Evolutionary conservation across 2,797 vertebrate genomes (phyloP), one percentile per base, ranked within the genome.

Genomic region (Thunnus albacares): DNA sequence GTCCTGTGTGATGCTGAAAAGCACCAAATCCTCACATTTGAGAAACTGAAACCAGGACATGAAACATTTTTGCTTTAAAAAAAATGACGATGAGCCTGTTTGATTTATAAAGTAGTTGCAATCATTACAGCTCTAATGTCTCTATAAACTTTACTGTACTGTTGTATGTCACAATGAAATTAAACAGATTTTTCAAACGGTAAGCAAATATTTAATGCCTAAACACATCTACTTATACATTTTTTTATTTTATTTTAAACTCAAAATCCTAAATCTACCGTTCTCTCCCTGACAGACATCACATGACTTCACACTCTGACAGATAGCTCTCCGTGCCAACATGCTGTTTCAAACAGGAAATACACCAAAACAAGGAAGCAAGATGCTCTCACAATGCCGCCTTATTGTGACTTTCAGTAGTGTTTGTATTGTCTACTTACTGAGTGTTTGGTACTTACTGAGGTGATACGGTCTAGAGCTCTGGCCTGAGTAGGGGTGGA

Each of bases 401-500:
- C 85, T 80, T 74, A 83, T 38, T 73, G 83, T 86, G 82, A 75
- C 89, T 79, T 82, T 82, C 69, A 67, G 85, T 68, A 77, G 78
- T 82, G 86, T 83, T 58, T 80, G 82, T 78, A 49, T 71, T 80
- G 76, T 92, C 93, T 95, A 96, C 95, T 96, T 95, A 96, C 95
- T 89, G 92, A 88, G 86, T 89, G 81, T 75, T 83, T 90, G 86
- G 93, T 96, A 96, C 95, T 96, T 95, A 96, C 95, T 94, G 95
- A 95, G 93, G 93, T 94, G 92, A 89, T 77, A 90, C 92, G 91
- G 91, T 94, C 92, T 96, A 95, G 91, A 93, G 90, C 85, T 89
- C 88, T 89, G 92, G 92, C 86, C 90, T 90, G 92, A 92, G 92
- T 88, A 80, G 84, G 91, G 93, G 90, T 92, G 93, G 85, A 87